Evolutionary conservation across 2,797 vertebrate genomes (phyloP), one percentile per base, ranked within the genome.

Genomic region (Myotis findleyi): DNA sequence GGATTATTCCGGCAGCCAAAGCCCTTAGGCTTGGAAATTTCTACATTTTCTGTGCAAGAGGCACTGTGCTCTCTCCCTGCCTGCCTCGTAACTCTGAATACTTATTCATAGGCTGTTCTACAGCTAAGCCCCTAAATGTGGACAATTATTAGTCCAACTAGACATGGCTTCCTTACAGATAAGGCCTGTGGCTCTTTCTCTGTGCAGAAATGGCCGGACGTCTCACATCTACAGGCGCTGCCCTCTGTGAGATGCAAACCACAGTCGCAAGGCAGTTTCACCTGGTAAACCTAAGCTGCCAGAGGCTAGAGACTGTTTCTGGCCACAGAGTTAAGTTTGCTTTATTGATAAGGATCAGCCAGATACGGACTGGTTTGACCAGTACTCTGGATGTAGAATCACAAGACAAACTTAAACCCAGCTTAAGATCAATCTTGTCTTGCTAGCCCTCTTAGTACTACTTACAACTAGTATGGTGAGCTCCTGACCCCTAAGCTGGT

Each of bases 291-390:
- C 68, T 2, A 41, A 76, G 80, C 93, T 64, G 36, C 91, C 47
- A 62, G 89, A 83, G 93, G 79, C 89, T 57, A 66, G 69, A 49
- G 69, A 64, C 89, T 41, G 53, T 76, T 89, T 91, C 90, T 97
- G 75, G 72, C 87, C 68, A 25, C 49, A 79, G 91, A 91, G 80
- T 62, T 79, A 90, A 96, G 93, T 97, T 97, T 95, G 95, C 89
- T 94, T 97, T 93, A 59, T 72, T 75, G 96, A 97, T 97, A 96
- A 94, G 68, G 21, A 97, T 96, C 97, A 95, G 93, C 80, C 89
- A 96, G 95, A 75, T 87, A 92, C 1, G 0, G 93, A 96, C 97
- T 94, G 96, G 97, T 97, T 49, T 97, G 94, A 97, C 95, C 94
- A 95, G 96, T 97, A 77, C 93, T 75, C 68, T 93, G 92, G 80